Base-by-base conservation (phyloP, 2,797 vertebrate genomes). In the Gila robusta region DNA sequence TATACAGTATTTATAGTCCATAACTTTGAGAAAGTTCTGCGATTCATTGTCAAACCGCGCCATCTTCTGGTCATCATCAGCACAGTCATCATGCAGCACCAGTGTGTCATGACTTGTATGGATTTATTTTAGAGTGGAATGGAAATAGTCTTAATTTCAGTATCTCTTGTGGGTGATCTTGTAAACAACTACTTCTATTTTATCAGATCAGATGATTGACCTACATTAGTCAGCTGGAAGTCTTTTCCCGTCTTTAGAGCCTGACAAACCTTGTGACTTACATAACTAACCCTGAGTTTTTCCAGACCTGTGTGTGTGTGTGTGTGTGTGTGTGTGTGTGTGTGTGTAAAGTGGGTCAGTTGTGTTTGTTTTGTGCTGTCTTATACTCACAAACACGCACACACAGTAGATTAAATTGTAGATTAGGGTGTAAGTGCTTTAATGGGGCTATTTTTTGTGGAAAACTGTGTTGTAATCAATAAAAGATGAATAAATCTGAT, bases 121-220 rank as follows among this genome's bases (percentile, higher is more conserved):
- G 2, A 5, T 56, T 23, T n/a, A 59, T 59, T 37, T 39, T 4
- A 32, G 66, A 37, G 6, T 39, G 37, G 37, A 39, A 39, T 7
- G 37, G 37, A 7, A 39, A 39, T 6, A 6, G 37, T 39, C 5
- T 7, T 39, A 6, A 39, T 39, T 39, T 39, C 6, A 1, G 37
- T 39, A 39, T 39, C 37, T 39, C 6, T 39, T 7, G 37, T 39
- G 37, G 37, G 6, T 6, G 37, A 39, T 59, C 71, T 17, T 17
- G 14, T 62, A 6, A 41, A 26, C 21, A 3, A 41, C 49, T 77
- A 16, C 54, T 78, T 39, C 7, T 11, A 2, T 70, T 37, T 12
- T 1, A 79, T 79, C 54, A 26, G 76, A 79, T 79, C 76, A 79
- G 76, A 79, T 79, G 76, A 79, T 41, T 62, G 76, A 79, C 76